Evolutionary conservation across 2,888 invertebrate species (phyloP).

Genomic region (Ectemnius continuus): DNA sequence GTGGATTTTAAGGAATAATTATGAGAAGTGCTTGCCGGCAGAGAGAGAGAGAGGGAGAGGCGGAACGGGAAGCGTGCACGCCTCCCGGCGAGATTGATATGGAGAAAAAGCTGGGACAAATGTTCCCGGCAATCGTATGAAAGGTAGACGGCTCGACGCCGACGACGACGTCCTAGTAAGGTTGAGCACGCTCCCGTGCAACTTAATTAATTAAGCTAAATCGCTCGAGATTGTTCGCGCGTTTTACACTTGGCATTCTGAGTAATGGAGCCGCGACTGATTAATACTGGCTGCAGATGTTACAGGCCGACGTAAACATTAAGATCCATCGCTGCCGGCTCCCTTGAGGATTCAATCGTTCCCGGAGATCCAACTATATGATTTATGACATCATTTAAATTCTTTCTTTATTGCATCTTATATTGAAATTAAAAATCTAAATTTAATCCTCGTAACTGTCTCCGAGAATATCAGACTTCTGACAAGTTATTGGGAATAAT

Average conservation of each 20-base stretch:
- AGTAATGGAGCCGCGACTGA: constrained; percentile 56
- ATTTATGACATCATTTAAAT: constrained; percentile 11
- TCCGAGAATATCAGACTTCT: too few species aligned
- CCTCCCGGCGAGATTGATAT: not conserved
- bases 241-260: constrained; percentile 61
- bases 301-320: constrained; percentile 59
- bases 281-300: constrained; percentile 61
- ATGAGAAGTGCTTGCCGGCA: not conserved
- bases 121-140: constrained; percentile 2
- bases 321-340: constrained; percentile 41
- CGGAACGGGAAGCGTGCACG: not conserved
- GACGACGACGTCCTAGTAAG: not conserved
- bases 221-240: constrained; percentile 56
- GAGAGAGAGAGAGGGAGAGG: too few species aligned
- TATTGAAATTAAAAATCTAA: too few species aligned
- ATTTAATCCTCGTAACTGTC: too few species aligned
- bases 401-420: not conserved
- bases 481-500: too few species aligned
- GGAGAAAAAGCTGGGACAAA: constrained; percentile 1
- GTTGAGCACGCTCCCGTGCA: constrained; percentile 6
- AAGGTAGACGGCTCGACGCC: not conserved
- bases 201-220: constrained; percentile 63
- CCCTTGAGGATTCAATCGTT: constrained; percentile 30
- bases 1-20: too few species aligned
- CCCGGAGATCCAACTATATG: too few species aligned